phyloP scores from a whole-genome alignment of 2,797 vertebrate genomes.

The Euphonia xanthogaster region DNA sequence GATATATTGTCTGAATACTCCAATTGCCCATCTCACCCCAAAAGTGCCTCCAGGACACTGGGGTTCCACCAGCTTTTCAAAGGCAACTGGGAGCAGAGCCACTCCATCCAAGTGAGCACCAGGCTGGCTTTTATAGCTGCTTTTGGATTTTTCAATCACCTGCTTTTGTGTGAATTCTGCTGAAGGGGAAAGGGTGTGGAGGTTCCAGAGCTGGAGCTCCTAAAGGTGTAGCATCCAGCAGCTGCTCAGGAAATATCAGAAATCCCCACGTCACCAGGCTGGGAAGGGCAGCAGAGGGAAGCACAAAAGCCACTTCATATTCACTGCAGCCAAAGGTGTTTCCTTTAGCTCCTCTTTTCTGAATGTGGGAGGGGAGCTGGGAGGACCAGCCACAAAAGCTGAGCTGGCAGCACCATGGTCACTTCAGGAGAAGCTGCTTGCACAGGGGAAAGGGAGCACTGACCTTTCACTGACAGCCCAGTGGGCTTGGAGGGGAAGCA shows the following conservation, averaged over 20 bases:
- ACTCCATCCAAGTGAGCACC: fast-evolving
- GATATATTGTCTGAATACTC: neutral
- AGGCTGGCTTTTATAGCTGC: neutral
- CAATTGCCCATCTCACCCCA: neutral
- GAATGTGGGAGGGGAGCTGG: neutral
- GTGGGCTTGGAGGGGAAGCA: neutral
- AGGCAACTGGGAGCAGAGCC: neutral
- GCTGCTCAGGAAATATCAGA: slow-evolving; percentile 63
- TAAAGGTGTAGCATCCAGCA: slow-evolving; percentile 42
- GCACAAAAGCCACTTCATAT: neutral
- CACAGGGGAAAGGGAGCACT: neutral
- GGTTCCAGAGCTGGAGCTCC: neutral
- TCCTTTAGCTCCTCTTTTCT: slow-evolving; percentile 33
- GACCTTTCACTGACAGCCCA: fast-evolving
- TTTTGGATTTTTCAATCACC: neutral
- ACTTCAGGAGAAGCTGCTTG: neutral
- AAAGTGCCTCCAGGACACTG: neutral
- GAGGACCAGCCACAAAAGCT: neutral
- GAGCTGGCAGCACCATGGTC: neutral
- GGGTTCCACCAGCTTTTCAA: neutral
- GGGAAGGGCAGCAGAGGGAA: slow-evolving; percentile 34
- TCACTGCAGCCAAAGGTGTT: slow-evolving; percentile 39
- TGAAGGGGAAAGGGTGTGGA: slow-evolving; percentile 57
- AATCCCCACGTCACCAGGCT: neutral
- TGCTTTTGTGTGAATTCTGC: neutral